Base-by-base conservation (phyloP, 1,140 invertebrate species). In the Cyclina sinensis region DNA sequence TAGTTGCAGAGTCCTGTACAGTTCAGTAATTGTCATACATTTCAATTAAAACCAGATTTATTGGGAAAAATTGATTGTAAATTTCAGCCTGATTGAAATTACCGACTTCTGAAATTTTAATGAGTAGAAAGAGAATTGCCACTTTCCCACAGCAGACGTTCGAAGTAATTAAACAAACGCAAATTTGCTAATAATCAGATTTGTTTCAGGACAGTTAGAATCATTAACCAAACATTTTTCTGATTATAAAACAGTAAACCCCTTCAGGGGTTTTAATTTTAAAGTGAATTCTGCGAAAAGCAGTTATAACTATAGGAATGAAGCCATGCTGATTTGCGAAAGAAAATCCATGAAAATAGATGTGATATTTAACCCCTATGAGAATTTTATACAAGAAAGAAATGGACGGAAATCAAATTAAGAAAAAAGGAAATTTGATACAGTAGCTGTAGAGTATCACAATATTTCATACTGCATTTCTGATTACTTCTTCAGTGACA, bases 71-170 rank as follows among this genome's bases (percentile, higher is more conserved):
- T 51, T 78, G 62, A 68, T 35, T 32, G 65, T 84, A 84, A 84
- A 84, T 73, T 74, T 43, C 62, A 43, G 12, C 14, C 21, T 73
- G 59, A 73, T 84, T 84, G 48, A 84, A 84, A 84, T 57, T 35
- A 37, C n/a, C 14, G 32, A 18, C 39, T 74, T 74, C 24, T 84
- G 35, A 84, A 84, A 30, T 7, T 70, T 83, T 84, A 73, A 84
- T 84, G 82, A 70, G 65, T 18, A 21, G 16, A 14, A 39, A 16
- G 82, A 70, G 82, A 43, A 37, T 59, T 27, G 11, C 37, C 21
- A 68, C 59, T 83, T 83, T 84, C 82, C 82, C 82, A 84, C 82
- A 84, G 46, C 65, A 46, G 32, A 27, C 30, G 65, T 54, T 84
- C 24, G 57, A 54, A 73, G 82, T 84, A 68, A 84, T 84, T 84